Percentiles rank a stretch among this genome's conserved stretches.
These are phyloP conservation scores for Diceros bicornis DNA, from an alignment of 2,797 vertebrate species.

Conservation along the genomic window DNA sequence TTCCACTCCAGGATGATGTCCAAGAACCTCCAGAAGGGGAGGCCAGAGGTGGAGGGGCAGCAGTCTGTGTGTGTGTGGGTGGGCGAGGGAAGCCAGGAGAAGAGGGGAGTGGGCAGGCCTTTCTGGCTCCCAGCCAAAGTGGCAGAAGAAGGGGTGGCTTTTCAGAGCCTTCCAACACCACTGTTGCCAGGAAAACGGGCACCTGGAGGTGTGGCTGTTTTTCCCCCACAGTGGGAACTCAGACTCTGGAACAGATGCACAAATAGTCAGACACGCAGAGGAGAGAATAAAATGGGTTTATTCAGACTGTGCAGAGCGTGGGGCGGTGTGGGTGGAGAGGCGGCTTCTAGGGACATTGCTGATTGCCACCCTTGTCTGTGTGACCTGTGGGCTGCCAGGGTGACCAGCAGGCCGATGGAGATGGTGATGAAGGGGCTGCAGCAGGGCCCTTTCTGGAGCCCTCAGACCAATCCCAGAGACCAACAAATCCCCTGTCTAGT, in stretches of 20 bases:
- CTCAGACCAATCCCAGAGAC: neutral
- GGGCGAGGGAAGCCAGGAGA: neutral
- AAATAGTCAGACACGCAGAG: neutral
- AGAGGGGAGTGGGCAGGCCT: neutral
- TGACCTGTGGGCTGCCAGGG: neutral
- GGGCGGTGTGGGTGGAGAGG: neutral
- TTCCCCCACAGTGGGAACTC: neutral
- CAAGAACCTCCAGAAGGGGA: neutral
- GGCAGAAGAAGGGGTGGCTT: neutral
- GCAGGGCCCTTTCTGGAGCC: neutral
- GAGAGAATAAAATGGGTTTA: conserved; percentile 67
- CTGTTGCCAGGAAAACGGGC: neutral
- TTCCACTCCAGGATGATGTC: neutral
- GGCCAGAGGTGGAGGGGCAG: neutral
- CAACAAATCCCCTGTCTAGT: neutral
- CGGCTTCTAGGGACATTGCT: neutral
- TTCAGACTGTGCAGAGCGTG: conserved; percentile 36
- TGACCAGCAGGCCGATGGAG: neutral
- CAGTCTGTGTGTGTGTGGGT: neutral
- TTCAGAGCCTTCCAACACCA: neutral
- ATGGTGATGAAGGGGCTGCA: neutral
- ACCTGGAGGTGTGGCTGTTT: neutral
- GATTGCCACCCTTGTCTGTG: neutral
- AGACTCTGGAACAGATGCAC: neutral
- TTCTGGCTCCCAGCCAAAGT: neutral